A percentile compares a stretch with the other conserved stretches of the same genome.
Conservation (phyloP, 2,797 vertebrate genomes). For the Hirundo rustica region DNA sequence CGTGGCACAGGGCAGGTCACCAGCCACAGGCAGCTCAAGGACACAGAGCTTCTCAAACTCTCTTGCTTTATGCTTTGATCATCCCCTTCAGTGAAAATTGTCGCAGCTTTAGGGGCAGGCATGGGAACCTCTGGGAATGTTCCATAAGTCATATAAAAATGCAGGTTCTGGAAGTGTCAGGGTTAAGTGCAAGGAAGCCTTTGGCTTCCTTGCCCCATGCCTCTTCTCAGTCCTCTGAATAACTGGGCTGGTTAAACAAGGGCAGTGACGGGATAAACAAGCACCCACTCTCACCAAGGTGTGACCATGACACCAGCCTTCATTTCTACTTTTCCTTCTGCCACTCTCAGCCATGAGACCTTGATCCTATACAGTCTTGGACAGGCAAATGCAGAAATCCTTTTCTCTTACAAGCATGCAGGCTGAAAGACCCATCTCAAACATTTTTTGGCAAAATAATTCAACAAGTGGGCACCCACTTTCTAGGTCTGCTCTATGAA, state of each 20-base stretch:
- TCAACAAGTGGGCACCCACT: neutral
- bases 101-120: neutral
- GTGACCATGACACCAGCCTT: neutral
- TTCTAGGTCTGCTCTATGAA: neutral
- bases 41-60: neutral
- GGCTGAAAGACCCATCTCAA: neutral
- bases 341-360: neutral
- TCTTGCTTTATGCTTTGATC: neutral
- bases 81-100: neutral
- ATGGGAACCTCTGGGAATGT: neutral
- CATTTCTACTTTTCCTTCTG: neutral
- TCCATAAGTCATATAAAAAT: neutral
- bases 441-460: neutral
- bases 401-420: neutral
- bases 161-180: neutral
- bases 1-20: rapidly evolving
- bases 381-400: neutral
- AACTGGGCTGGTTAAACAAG: neutral
- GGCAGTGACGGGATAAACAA: neutral
- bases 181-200: neutral
- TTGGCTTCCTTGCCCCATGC: rapidly evolving
- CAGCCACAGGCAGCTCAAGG: neutral
- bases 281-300: neutral
- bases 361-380: neutral
- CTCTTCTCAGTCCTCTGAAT: neutral